Percentiles rank a stretch among this genome's conserved stretches.
Evolutionary conservation across 2,113 vertebrate species (phyloP).

Genomic region (Colaptes auratus): DNA sequence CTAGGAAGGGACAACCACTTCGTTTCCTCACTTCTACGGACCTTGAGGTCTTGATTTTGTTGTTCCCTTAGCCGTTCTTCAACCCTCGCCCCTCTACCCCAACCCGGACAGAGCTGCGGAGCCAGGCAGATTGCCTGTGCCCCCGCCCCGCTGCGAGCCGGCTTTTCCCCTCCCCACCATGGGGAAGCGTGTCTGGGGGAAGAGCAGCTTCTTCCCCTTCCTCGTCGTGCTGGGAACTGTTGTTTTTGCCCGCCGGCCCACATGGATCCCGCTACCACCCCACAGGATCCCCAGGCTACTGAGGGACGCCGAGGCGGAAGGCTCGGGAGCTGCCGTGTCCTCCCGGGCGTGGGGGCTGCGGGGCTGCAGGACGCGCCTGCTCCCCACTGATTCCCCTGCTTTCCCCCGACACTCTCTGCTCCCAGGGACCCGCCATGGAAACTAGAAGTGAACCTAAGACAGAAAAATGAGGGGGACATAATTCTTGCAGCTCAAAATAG

Average conservation of each 20-base stretch:
- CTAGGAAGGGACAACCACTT: not conserved
- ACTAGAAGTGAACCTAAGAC: not conserved
- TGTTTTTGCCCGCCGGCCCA: not conserved
- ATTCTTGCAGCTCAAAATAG: not conserved
- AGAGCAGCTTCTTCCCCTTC: not conserved
- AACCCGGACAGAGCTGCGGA: not conserved
- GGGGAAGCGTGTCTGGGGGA: not conserved
- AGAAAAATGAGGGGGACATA: not conserved
- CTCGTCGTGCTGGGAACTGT: slow-evolving; percentile 6
- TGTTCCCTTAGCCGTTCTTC: not conserved
- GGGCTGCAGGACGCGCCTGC: not conserved
- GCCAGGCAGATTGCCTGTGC: not conserved
- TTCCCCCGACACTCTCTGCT: not conserved
- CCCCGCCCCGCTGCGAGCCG: not conserved
- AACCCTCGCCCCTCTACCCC: not conserved
- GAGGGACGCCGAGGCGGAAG: not conserved
- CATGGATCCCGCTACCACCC: not conserved
- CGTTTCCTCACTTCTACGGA: not conserved
- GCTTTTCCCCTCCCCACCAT: too few relatives aligned
- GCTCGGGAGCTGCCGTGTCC: not conserved
- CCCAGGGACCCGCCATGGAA: not conserved
- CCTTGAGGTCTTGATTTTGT: not conserved
- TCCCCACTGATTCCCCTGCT: not conserved
- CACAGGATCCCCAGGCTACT: not conserved
- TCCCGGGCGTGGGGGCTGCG: not conserved